Evolutionary conservation across 2,888 invertebrate species (phyloP), one percentile per base, ranked within the genome.

Genomic region (Colostygia pectinataria): DNA sequence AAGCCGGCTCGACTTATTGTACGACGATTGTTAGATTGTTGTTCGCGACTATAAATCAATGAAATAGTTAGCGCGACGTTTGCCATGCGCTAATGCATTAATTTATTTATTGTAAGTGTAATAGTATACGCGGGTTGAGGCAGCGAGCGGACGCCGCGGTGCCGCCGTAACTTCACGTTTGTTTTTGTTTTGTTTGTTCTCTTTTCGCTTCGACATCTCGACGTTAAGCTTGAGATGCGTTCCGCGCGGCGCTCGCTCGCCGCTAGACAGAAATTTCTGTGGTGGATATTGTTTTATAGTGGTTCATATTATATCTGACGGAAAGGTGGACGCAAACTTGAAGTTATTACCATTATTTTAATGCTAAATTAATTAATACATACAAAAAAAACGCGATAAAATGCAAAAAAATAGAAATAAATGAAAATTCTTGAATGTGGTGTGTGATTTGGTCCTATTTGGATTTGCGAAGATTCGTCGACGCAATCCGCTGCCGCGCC

Each of bases 291-390:
- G 66, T 77, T 77, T 71, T 77, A 74, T 74, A 76, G 70, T 71
- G 71, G 66, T 80, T 68, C 74, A 68, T 69, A 71, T 76, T 69
- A 71, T 76, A 70, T 74, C 77, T 70, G 70, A 76, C 73, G 79
- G 80, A 80, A 79, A 80, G 80, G 75, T 71, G 81, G 80, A 86
- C 78, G 76, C 85, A 86, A 85, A 85, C 85, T 76, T 83, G 83
- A 83, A 84, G 83, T 85, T 85, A 83, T 79, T 83, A 86, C 85
- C 86, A 83, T 59, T 84, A 82, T 83, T 86, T 89, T 90, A 90
- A 90, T 87, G 87, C 90, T 90, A 91, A 91, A 91, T 85, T 87
- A 85, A 88, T 79, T 66, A 76, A 86, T 80, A 83, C 79, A 81
- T 59, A 45, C 46, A 74, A 79, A 79, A 82, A 20, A 84, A 77